phyloP scores from a whole-genome alignment of 2,888 invertebrate species.

The Itoplectis maculator region DNA sequence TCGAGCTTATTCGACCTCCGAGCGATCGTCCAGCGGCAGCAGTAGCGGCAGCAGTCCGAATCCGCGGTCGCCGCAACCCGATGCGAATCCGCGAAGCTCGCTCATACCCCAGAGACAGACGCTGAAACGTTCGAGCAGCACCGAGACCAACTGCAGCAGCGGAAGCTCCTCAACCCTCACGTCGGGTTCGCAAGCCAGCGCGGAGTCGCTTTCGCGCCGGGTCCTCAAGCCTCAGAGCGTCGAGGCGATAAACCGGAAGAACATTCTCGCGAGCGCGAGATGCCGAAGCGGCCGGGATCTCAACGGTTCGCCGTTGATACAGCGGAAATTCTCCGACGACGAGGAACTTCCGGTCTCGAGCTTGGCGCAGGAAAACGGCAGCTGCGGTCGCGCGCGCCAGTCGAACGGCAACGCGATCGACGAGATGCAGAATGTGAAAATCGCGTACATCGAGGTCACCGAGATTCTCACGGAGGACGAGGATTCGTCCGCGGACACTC shows the following conservation, averaged over 20 bases:
- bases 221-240: slow-evolving; percentile 92
- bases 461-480: slow-evolving; percentile 84
- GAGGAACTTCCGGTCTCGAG: slow-evolving; percentile 72
- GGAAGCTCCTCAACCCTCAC: slow-evolving; percentile 90
- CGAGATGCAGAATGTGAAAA: slow-evolving; percentile 75
- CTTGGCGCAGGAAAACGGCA: slow-evolving; percentile 66
- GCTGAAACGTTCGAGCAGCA: slow-evolving; percentile 89
- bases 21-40: slow-evolving; percentile 84
- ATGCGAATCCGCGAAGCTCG: slow-evolving; percentile 70
- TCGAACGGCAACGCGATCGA: slow-evolving; percentile 58
- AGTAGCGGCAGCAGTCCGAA: slow-evolving; percentile 81
- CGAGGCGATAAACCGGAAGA: slow-evolving; percentile 94
- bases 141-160: slow-evolving; percentile 90
- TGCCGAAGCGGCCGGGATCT: slow-evolving; percentile 93
- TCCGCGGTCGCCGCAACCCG: slow-evolving; percentile 72
- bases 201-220: slow-evolving; percentile 85
- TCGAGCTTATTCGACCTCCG: slow-evolving; percentile 71
- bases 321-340: slow-evolving; percentile 87
- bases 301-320: slow-evolving; percentile 90
- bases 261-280: slow-evolving; percentile 94
- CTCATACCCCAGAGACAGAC: slow-evolving; percentile 83
- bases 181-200: slow-evolving; percentile 91
- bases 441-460: slow-evolving; percentile 81
- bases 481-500: slow-evolving; percentile 85
- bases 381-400: slow-evolving; percentile 18